Evolutionary conservation across 2,797 vertebrate species (phyloP).

Genomic region (Pelodytes ibericus): DNA sequence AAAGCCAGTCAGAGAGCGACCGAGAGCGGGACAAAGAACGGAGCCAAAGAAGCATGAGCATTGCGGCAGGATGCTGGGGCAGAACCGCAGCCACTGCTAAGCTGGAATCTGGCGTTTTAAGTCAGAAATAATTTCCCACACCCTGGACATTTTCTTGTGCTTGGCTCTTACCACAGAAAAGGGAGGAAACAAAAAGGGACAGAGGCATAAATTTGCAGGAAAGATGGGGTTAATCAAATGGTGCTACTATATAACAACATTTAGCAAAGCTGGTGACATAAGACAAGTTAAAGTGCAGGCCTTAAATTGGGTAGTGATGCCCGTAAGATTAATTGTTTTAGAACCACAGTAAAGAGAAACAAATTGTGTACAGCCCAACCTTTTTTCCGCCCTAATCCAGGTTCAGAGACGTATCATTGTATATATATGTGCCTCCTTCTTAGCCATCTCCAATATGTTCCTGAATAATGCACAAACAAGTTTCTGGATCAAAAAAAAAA

Average conservation of each 20-base stretch:
- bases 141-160: slow-evolving; percentile 33
- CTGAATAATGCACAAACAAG: slow-evolving; percentile 53
- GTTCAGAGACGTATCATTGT: slow-evolving; percentile 63
- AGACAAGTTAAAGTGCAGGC: slow-evolving; percentile 57
- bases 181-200: slow-evolving; percentile 43
- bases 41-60: slow-evolving; percentile 88
- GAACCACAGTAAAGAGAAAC: slow-evolving; percentile 21
- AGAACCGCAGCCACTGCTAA: slow-evolving; percentile 78
- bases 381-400: slow-evolving; percentile 64
- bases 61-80: slow-evolving; percentile 91
- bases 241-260: slow-evolving; percentile 73
- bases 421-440: slow-evolving; percentile 71
- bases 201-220: slow-evolving; percentile 41
- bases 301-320: slow-evolving; percentile 61
- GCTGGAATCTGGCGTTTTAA: slow-evolving; percentile 78
- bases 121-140: slow-evolving; percentile 76
- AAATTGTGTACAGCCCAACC: slow-evolving; percentile 58
- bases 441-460: slow-evolving; percentile 63
- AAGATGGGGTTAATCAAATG: slow-evolving; percentile 69
- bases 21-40: slow-evolving; percentile 82
- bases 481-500: slow-evolving; percentile 21
- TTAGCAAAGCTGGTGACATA: slow-evolving; percentile 54
- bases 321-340: slow-evolving; percentile 53
- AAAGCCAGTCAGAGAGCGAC: slow-evolving; percentile 82
- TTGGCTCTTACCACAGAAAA: slow-evolving; percentile 21